A percentile compares a stretch with the other conserved stretches of the same genome.
Conservation (phyloP, 37 sponge, comb jelly and placozoan genomes). For the Haliclona indistincta region DNA sequence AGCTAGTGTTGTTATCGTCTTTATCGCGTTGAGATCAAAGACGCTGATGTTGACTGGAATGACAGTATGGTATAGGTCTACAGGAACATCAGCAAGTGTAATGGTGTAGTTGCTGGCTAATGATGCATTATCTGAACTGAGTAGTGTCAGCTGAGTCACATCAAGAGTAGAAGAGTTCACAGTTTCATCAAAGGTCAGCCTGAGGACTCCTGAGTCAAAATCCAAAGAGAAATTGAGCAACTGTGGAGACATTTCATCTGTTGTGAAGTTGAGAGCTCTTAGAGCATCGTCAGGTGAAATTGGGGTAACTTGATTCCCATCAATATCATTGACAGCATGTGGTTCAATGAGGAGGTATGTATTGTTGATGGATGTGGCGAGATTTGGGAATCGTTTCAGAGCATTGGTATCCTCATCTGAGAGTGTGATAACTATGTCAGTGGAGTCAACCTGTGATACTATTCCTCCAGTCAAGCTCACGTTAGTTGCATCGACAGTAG, state of each 20-base stretch:
- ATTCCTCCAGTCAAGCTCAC: slow-evolving; percentile 28
- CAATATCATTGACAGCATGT: slow-evolving; percentile 43
- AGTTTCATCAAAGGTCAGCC: slow-evolving; percentile 77
- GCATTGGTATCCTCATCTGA: slow-evolving; percentile 62
- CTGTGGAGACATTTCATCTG: slow-evolving; percentile 62
- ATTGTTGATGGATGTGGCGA: slow-evolving; percentile 67
- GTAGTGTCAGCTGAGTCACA: slow-evolving; percentile 48
- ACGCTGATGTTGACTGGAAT: slow-evolving; percentile 46
- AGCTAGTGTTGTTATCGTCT: slow-evolving; percentile 43
- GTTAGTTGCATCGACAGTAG: slow-evolving; percentile 12
- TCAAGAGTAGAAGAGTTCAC: slow-evolving; percentile 56
- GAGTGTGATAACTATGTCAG: slow-evolving; percentile 46
- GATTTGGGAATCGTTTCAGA: slow-evolving; percentile 41
- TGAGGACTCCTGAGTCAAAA: slow-evolving; percentile 57
- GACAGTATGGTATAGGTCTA: slow-evolving; percentile 6
- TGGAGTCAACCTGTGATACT: slow-evolving; percentile 34
- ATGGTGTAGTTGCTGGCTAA: slow-evolving; percentile 25
- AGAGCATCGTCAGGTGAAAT: slow-evolving; percentile 35
- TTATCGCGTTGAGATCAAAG: slow-evolving; percentile 61
- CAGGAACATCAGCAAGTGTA: slow-evolving; percentile 24
- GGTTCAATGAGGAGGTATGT: slow-evolving; percentile 56
- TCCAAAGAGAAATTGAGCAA: slow-evolving; percentile 63
- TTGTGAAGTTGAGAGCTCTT: slow-evolving; percentile 14
- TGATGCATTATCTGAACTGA: slow-evolving; percentile 25
- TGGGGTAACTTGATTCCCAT: slow-evolving; percentile 42